A percentile compares a stretch with the other conserved stretches of the same genome.
These are phyloP conservation scores for Pseudoips prasinana DNA, from an alignment of 2,888 invertebrate species.

Conservation along the genomic window DNA sequence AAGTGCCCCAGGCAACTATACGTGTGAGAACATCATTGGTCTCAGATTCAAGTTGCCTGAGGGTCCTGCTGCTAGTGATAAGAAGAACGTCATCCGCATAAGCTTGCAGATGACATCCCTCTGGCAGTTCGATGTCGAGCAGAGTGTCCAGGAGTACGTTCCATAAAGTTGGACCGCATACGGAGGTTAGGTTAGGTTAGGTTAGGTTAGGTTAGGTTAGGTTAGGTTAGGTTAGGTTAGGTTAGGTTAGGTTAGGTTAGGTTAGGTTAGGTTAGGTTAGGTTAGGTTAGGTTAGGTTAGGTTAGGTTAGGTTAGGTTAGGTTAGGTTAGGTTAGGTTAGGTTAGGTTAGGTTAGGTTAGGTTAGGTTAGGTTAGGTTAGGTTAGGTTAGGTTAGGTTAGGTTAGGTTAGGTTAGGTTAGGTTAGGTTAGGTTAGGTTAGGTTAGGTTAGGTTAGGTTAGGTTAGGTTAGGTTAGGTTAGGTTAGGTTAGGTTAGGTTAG, in stretches of 20 bases:
- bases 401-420: slow-evolving; percentile 22
- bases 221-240: slow-evolving; percentile 8
- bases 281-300: slow-evolving; percentile 13
- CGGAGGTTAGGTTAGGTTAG: slow-evolving; percentile 14
- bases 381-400: slow-evolving; percentile 19
- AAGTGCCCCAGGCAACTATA: too few species aligned
- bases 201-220: slow-evolving; percentile 9
- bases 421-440: slow-evolving; percentile 20
- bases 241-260: slow-evolving; percentile 12
- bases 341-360: slow-evolving; percentile 14
- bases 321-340: slow-evolving; percentile 12
- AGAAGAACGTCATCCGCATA: too few species aligned
- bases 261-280: slow-evolving; percentile 13
- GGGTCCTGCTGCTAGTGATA: too few species aligned
- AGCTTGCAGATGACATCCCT: too few species aligned
- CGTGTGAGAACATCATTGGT: too few species aligned
- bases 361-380: slow-evolving; percentile 17
- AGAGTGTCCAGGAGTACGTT: too few species aligned
- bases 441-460: slow-evolving; percentile 27
- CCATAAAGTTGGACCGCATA: slow-evolving; percentile 11
- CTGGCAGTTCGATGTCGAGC: too few species aligned
- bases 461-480: slow-evolving; percentile 21
- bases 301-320: slow-evolving; percentile 15
- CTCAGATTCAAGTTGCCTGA: too few species aligned
- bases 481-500: slow-evolving; percentile 21